Conservation (phyloP, 1,140 invertebrate species). For the Cherax destructor region DNA sequence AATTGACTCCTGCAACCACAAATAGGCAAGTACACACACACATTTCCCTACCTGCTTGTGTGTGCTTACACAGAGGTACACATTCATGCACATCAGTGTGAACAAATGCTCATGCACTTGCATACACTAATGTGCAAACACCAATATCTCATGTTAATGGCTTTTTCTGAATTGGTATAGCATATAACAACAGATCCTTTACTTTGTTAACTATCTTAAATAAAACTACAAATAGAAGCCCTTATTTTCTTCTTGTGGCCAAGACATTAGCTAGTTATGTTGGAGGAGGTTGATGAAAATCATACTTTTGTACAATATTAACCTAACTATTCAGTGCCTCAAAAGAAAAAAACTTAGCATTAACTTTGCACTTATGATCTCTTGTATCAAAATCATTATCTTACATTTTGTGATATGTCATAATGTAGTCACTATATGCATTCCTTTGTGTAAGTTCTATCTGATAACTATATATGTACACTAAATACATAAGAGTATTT, state of each 20-base stretch:
- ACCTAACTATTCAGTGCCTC: slow-evolving; percentile 31
- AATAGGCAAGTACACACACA: too few species aligned
- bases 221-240: slow-evolving; percentile 14
- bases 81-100: background rate
- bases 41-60: background rate
- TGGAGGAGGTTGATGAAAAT: slow-evolving; percentile 34
- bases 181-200: slow-evolving; percentile 28
- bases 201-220: slow-evolving; percentile 15
- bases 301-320: slow-evolving; percentile 46
- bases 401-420: slow-evolving; percentile 23
- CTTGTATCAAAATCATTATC: slow-evolving; percentile 58
- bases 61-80: background rate
- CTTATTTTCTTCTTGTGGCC: slow-evolving; percentile 6
- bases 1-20: too few species aligned
- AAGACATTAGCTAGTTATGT: slow-evolving; percentile 30
- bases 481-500: slow-evolving; percentile 1
- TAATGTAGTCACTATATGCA: slow-evolving; percentile 40
- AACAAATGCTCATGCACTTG: background rate
- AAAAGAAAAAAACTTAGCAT: slow-evolving; percentile 36
- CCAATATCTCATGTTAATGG: background rate
- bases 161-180: background rate
- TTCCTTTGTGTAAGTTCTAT: slow-evolving; percentile 7
- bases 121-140: background rate
- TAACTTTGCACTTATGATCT: slow-evolving; percentile 48
- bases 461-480: slow-evolving; percentile 16